Evolutionary conservation across 2,113 vertebrate genomes (phyloP).

Genomic region (Gila orcuttii): DNA sequence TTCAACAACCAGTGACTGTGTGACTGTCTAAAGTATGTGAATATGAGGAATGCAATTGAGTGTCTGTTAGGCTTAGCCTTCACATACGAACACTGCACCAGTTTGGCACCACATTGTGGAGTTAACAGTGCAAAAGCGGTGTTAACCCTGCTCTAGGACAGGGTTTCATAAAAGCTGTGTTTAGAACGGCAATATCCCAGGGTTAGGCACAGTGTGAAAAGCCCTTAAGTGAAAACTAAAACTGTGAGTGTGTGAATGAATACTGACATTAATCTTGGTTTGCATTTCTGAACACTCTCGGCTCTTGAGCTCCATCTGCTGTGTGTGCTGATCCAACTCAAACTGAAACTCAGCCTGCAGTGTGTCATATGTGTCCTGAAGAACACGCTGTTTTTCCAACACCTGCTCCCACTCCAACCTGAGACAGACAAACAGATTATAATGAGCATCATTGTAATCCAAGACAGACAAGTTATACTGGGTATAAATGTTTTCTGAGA

Average conservation of each 20-base stretch:
- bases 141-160: neutral
- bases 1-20: neutral
- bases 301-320: conserved; percentile 79
- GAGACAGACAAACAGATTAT: conserved; percentile 24
- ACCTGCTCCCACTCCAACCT: conserved; percentile 90
- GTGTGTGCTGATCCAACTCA: conserved; percentile 84
- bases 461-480: neutral
- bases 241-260: neutral
- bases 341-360: conserved; percentile 91
- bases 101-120: neutral
- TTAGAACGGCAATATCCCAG: no score
- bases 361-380: conserved; percentile 91
- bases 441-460: no score
- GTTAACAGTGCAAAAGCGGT: neutral
- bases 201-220: no score
- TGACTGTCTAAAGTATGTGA: neutral
- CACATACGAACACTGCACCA: neutral
- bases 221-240: no score
- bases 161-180: no score
- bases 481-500: neutral
- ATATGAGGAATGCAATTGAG: neutral
- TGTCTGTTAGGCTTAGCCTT: neutral
- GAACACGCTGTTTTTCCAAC: conserved; percentile 84
- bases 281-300: conserved; percentile 79
- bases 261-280: conserved; percentile 79